phyloP scores from a whole-genome alignment of 1,140 invertebrate genomes.

The Zaprionus davidi region DNA sequence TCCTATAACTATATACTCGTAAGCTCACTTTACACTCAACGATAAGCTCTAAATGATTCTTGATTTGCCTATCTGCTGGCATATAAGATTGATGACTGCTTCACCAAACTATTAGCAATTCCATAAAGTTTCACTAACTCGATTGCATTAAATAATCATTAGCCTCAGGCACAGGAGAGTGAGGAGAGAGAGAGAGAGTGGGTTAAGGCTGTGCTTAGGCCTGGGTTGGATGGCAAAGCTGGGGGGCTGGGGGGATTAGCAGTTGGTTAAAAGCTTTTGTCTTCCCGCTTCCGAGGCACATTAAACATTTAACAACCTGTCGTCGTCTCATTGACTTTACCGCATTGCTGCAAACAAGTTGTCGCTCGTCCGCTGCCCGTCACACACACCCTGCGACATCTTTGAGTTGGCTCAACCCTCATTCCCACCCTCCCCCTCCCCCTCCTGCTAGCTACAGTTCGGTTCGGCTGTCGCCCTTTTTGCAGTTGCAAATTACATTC shows the following conservation, averaged over 20 bases:
- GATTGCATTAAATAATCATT: constrained; percentile 18
- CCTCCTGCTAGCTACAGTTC: neutral
- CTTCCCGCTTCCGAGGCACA: constrained; percentile 50
- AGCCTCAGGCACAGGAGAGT: neutral
- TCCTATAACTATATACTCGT: neutral
- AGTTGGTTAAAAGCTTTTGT: constrained; percentile 64
- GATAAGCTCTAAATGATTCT: neutral
- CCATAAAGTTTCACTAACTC: constrained; percentile 18
- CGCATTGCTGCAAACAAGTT: constrained; percentile 66
- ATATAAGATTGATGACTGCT: constrained; percentile 3
- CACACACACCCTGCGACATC: neutral
- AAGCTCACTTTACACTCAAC: neutral
- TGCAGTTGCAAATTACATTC: constrained; percentile 83
- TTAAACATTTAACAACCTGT: constrained; percentile 78
- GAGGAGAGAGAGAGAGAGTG: neutral
- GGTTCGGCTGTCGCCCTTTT: constrained; percentile 58
- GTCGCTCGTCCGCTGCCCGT: neutral
- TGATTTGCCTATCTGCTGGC: neutral
- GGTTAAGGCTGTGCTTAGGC: neutral
- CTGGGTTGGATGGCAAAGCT: neutral
- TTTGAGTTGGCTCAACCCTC: neutral
- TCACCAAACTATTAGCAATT: constrained; percentile 1
- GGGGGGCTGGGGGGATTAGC: constrained; percentile 15
- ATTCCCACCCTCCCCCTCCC: neutral
- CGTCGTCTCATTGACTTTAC: constrained; percentile 72